phyloP scores from a whole-genome alignment of 2,888 invertebrate species.

The Ornithoptera priamus region DNA sequence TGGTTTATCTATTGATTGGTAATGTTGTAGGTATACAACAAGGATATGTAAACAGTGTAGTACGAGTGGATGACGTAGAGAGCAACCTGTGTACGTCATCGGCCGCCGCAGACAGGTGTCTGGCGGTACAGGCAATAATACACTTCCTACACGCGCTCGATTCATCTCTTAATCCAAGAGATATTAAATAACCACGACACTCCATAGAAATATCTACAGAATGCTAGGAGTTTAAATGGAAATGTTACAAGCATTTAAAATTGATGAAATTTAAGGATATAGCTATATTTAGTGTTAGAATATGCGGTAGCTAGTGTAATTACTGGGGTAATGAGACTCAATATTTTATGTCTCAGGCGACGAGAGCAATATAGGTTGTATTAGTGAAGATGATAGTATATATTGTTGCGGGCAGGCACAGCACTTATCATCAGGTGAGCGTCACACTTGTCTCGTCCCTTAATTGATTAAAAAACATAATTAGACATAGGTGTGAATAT shows the following conservation, averaged over 20 bases:
- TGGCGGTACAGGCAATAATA: slow-evolving; percentile 18
- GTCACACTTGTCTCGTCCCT: too few species aligned
- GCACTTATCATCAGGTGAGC: too few species aligned
- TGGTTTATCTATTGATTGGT: background rate
- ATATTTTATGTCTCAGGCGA: too few species aligned
- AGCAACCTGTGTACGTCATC: slow-evolving; percentile 26
- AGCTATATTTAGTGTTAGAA: too few species aligned
- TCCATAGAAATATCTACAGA: background rate
- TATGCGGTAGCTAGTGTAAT: too few species aligned
- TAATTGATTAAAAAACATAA: too few species aligned
- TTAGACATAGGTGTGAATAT: too few species aligned
- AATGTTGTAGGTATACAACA: background rate
- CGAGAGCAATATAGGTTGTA: too few species aligned
- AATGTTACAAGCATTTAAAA: background rate
- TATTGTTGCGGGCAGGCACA: too few species aligned
- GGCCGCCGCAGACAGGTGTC: slow-evolving; percentile 28
- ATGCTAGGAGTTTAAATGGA: background rate
- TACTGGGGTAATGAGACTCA: too few species aligned
- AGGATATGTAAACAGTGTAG: slow-evolving; percentile 27
- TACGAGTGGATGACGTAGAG: slow-evolving; percentile 22
- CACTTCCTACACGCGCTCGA: slow-evolving; percentile 13
- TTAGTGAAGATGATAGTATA: too few species aligned
- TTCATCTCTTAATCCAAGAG: slow-evolving; percentile 8
- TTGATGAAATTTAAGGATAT: too few species aligned
- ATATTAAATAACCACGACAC: background rate